A percentile compares a stretch with the other conserved stretches of the same genome.
Conservation (phyloP, 1,140 invertebrate genomes). For the Leptonema lineaticorne region DNA sequence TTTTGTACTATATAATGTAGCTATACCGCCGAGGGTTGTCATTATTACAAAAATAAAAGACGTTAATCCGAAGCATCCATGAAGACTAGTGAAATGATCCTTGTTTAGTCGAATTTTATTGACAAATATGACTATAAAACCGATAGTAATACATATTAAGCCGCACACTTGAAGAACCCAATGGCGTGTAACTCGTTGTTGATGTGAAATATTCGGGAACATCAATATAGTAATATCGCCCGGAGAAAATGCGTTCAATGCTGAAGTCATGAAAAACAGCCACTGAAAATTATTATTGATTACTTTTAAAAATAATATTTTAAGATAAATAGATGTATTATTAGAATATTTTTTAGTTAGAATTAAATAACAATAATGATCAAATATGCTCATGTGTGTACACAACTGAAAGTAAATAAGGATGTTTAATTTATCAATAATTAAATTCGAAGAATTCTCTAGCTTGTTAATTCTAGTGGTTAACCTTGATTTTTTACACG, state of each 20-base stretch:
- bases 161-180: constrained; percentile 51
- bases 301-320: constrained; percentile 9
- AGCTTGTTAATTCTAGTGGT: too few species aligned
- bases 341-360: too few species aligned
- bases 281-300: constrained; percentile 55
- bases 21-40: constrained; percentile 50
- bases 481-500: too few species aligned
- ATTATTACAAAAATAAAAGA: constrained; percentile 49
- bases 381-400: too few species aligned
- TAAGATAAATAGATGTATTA: neutral
- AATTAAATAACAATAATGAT: too few species aligned
- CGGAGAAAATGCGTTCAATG: constrained; percentile 53
- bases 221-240: constrained; percentile 54
- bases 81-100: constrained; percentile 49
- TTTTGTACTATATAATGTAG: constrained; percentile 51
- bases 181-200: constrained; percentile 51
- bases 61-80: constrained; percentile 52
- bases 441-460: too few species aligned
- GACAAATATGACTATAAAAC: constrained; percentile 50
- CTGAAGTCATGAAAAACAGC: constrained; percentile 52
- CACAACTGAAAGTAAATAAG: too few species aligned
- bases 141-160: constrained; percentile 44
- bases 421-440: too few species aligned
- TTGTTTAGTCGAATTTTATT: constrained; percentile 50
- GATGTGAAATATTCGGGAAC: constrained; percentile 48